These are phyloP conservation scores for Eulacestoma nigropectus DNA, from an alignment of 2,113 vertebrate species.

Conservation along the genomic window DNA sequence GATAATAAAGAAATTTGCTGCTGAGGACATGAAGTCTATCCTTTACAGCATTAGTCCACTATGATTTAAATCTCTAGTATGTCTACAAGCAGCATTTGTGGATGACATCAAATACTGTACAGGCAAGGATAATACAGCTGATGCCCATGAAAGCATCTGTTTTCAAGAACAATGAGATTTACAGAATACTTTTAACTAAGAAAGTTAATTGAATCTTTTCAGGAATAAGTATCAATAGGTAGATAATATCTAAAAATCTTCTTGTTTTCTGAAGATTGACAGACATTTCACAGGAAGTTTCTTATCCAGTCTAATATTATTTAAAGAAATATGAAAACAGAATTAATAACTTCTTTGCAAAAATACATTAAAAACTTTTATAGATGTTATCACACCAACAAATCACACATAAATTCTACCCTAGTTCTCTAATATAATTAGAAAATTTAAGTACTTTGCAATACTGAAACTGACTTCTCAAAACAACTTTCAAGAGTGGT, in stretches of 20 bases:
- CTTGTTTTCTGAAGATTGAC: neutral
- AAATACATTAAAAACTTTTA: neutral
- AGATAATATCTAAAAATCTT: neutral
- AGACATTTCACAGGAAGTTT: neutral
- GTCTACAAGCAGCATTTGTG: neutral
- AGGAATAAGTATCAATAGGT: neutral
- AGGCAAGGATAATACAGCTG: neutral
- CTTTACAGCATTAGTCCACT: neutral
- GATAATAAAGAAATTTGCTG: neutral
- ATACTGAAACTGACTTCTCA: neutral
- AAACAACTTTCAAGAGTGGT: neutral
- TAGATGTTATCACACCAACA: neutral
- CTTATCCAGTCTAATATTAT: neutral
- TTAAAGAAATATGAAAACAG: neutral
- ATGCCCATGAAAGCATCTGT: neutral
- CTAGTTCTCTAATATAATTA: neutral
- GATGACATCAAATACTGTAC: neutral
- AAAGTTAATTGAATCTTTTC: neutral
- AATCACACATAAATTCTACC: neutral
- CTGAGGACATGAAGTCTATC: neutral
- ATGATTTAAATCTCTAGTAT: neutral
- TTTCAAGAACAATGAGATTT: neutral
- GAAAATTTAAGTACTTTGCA: neutral
- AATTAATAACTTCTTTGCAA: neutral
- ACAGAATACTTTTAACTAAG: neutral